Evolutionary conservation across 2,888 invertebrate species (phyloP).

Genomic region (Parnassius mnemosyne): DNA sequence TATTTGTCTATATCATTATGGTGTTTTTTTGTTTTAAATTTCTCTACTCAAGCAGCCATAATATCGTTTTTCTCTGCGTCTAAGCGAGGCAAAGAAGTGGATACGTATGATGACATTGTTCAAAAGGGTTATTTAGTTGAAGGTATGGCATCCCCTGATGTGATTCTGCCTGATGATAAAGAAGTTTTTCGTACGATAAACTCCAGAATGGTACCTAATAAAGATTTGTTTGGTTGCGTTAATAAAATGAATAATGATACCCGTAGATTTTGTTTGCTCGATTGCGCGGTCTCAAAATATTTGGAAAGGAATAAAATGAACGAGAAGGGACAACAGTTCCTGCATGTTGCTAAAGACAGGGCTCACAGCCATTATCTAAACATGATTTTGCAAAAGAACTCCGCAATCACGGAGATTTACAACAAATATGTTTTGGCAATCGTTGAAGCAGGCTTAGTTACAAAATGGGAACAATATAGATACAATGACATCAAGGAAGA

Average conservation of each 20-base stretch:
- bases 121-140: slow-evolving; percentile 63
- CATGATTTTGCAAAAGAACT: slow-evolving; percentile 56
- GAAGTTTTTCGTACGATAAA: slow-evolving; percentile 57
- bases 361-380: slow-evolving; percentile 66
- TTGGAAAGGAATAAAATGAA: slow-evolving; percentile 57
- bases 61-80: slow-evolving; percentile 66
- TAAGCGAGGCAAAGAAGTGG: slow-evolving; percentile 65
- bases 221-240: slow-evolving; percentile 53
- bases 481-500: slow-evolving; percentile 62
- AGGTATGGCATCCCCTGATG: slow-evolving; percentile 69
- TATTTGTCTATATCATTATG: slow-evolving; percentile 60
- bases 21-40: slow-evolving; percentile 68
- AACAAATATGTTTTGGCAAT: slow-evolving; percentile 54
- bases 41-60: slow-evolving; percentile 65
- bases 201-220: slow-evolving; percentile 50
- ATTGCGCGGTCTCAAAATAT: slow-evolving; percentile 65
- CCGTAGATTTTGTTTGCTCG: slow-evolving; percentile 62
- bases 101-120: slow-evolving; percentile 67
- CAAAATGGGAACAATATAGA: slow-evolving; percentile 69
- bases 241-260: slow-evolving; percentile 51
- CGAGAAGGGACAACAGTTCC: slow-evolving; percentile 61
- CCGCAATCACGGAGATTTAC: slow-evolving; percentile 52
- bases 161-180: slow-evolving; percentile 60
- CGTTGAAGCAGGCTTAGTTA: slow-evolving; percentile 64
- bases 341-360: slow-evolving; percentile 64